Percentiles rank a stretch among this genome's conserved stretches.
These are phyloP conservation scores for Cyrtorhinus lividipennis DNA, from an alignment of 1,140 invertebrate species.

Conservation along the genomic window DNA sequence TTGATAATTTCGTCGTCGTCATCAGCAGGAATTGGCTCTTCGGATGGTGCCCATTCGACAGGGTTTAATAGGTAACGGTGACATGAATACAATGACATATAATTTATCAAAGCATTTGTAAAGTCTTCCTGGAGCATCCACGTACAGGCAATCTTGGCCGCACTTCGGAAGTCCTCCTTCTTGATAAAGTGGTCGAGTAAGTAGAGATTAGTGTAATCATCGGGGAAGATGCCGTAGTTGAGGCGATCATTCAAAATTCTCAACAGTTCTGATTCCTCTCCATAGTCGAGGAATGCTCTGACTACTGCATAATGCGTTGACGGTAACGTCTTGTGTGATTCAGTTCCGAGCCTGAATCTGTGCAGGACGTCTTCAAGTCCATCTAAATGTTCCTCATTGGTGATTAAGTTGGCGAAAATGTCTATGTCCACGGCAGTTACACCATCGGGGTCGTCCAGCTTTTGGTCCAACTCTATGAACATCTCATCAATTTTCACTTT, in stretches of 20 bases:
- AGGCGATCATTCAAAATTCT: slow-evolving; percentile 61
- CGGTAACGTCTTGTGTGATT: slow-evolving; percentile 49
- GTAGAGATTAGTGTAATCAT: slow-evolving; percentile 61
- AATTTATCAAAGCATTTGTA: slow-evolving; percentile 49
- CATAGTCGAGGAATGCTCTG: slow-evolving; percentile 44
- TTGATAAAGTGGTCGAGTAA: slow-evolving; percentile 68
- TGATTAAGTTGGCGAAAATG: slow-evolving; percentile 49
- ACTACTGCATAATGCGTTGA: slow-evolving; percentile 72
- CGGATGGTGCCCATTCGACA: slow-evolving; percentile 34
- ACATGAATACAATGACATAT: slow-evolving; percentile 57
- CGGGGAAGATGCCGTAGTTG: slow-evolving; percentile 79
- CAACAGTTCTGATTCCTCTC: slow-evolving; percentile 45
- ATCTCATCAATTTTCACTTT: slow-evolving; percentile 46
- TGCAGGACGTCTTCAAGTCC: slow-evolving; percentile 53
- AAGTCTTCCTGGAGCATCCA: slow-evolving; percentile 84
- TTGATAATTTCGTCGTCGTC: slow-evolving; percentile 47
- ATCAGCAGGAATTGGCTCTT: slow-evolving; percentile 30
- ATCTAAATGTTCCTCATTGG: slow-evolving; percentile 35
- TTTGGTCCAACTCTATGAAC: slow-evolving; percentile 45
- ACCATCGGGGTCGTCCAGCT: slow-evolving; percentile 35
- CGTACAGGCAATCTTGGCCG: slow-evolving; percentile 57
- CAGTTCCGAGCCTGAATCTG: slow-evolving; percentile 50
- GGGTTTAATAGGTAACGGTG: slow-evolving; percentile 53
- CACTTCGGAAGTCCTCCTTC: slow-evolving; percentile 47
- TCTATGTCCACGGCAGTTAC: slow-evolving; percentile 57